Conservation (phyloP, 2,797 vertebrate species). For the Alcedo atthis region DNA sequence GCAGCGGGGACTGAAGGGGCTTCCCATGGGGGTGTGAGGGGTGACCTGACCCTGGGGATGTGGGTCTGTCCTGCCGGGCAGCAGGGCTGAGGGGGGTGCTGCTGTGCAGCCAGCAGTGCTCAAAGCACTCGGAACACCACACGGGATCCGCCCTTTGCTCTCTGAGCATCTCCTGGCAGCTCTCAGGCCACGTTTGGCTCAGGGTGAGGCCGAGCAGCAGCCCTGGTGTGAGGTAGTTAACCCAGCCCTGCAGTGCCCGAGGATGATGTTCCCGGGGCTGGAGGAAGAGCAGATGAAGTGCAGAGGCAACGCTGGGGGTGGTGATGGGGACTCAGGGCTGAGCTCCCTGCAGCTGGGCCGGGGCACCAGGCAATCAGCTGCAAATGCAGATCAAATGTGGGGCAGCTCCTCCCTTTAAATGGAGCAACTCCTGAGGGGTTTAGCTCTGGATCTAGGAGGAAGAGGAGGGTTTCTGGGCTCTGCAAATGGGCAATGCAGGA, state of each 20-base stretch:
- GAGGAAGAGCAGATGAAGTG: slow-evolving; percentile 4
- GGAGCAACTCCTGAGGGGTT: rapidly evolving
- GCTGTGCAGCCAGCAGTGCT: background rate
- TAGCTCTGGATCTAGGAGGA: background rate
- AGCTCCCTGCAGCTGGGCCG: background rate
- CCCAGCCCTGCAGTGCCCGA: background rate
- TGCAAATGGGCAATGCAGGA: slow-evolving; percentile 49
- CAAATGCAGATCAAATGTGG: slow-evolving; percentile 61
- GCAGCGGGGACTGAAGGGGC: background rate
- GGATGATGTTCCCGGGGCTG: background rate
- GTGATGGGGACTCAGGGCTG: background rate
- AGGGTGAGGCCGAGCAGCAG: background rate
- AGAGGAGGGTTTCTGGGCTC: rapidly evolving
- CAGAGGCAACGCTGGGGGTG: background rate
- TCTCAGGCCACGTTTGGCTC: rapidly evolving
- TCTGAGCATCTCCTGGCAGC: rapidly evolving
- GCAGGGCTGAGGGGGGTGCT: background rate
- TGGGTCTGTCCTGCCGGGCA: background rate
- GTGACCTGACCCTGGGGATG: rapidly evolving
- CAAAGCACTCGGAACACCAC: rapidly evolving
- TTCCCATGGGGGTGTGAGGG: rapidly evolving
- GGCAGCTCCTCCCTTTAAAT: background rate
- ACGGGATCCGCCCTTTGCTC: rapidly evolving
- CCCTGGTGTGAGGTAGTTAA: background rate
- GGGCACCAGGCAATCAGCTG: background rate